Conservation (phyloP, 2,113 vertebrate genomes). For the Hemiscyllium ocellatum region DNA sequence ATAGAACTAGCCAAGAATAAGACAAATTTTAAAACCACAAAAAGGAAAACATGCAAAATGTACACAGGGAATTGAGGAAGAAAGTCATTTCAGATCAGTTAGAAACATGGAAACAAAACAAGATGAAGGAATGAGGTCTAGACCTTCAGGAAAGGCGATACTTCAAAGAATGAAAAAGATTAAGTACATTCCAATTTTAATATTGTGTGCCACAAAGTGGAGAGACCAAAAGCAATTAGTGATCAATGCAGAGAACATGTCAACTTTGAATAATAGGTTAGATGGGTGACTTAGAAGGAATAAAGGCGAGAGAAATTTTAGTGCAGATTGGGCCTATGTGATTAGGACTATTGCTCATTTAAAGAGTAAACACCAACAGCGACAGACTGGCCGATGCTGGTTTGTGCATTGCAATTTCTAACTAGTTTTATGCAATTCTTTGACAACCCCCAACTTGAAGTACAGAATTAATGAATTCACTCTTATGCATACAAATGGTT, state of each 20-base stretch:
- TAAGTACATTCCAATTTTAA: background rate
- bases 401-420: background rate
- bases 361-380: background rate
- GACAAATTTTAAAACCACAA: background rate
- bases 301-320: background rate
- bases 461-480: background rate
- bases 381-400: background rate
- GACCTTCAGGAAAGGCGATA: background rate
- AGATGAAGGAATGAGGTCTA: background rate
- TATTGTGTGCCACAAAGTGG: background rate
- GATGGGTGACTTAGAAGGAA: background rate
- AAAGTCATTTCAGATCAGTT: background rate
- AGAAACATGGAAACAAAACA: background rate
- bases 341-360: background rate
- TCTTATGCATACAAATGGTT: background rate
- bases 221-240: background rate
- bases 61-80: background rate
- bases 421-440: background rate
- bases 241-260: background rate
- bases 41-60: background rate
- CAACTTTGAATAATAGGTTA: background rate
- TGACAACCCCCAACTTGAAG: background rate
- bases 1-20: background rate
- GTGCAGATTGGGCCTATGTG: background rate
- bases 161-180: background rate